A percentile compares a stretch with the other conserved stretches of the same genome.
These are phyloP conservation scores for Lomographa bimaculata DNA, from an alignment of 2,888 invertebrate species.

Conservation along the genomic window DNA sequence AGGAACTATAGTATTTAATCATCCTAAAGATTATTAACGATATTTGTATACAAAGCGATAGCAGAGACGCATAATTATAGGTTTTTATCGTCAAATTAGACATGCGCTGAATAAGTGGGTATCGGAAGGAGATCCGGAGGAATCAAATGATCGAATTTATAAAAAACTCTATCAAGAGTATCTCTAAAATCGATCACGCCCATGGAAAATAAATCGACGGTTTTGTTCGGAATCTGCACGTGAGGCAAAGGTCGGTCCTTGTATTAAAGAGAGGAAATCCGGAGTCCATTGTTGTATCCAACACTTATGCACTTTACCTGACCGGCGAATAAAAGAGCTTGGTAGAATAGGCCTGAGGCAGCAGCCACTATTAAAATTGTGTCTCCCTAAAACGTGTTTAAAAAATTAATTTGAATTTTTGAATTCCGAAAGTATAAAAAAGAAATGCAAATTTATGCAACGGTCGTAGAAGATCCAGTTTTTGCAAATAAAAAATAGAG, in stretches of 20 bases:
- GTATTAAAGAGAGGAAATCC: constrained; percentile 83
- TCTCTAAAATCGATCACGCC: constrained; percentile 82
- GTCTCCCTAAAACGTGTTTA: constrained; percentile 54
- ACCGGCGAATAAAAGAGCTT: constrained; percentile 68
- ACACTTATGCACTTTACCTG: constrained; percentile 78
- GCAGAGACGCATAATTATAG: constrained; percentile 14
- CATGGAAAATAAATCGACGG: constrained; percentile 74
- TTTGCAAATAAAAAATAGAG: constrained; percentile 52
- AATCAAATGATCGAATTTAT: constrained; percentile 54
- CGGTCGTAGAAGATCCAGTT: constrained; percentile 57
- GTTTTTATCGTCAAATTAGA: constrained; percentile 18
- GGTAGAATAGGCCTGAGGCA: constrained; percentile 54
- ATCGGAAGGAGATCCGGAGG: constrained; percentile 51
- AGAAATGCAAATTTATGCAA: constrained; percentile 73
- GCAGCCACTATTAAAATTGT: constrained; percentile 55
- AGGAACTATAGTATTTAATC: no score
- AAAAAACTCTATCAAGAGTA: constrained; percentile 60
- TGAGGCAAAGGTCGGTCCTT: constrained; percentile 75
- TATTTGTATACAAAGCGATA: no score
- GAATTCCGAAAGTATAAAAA: constrained; percentile 41
- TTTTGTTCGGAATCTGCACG: constrained; percentile 77
- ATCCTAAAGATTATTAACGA: no score
- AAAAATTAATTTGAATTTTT: constrained; percentile 43
- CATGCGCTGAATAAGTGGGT: constrained; percentile 37
- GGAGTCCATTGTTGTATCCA: constrained; percentile 74